A percentile compares a stretch with the other conserved stretches of the same genome.
phyloP scores from a whole-genome alignment of 2,888 invertebrate genomes.

The Nycteola revayana region DNA sequence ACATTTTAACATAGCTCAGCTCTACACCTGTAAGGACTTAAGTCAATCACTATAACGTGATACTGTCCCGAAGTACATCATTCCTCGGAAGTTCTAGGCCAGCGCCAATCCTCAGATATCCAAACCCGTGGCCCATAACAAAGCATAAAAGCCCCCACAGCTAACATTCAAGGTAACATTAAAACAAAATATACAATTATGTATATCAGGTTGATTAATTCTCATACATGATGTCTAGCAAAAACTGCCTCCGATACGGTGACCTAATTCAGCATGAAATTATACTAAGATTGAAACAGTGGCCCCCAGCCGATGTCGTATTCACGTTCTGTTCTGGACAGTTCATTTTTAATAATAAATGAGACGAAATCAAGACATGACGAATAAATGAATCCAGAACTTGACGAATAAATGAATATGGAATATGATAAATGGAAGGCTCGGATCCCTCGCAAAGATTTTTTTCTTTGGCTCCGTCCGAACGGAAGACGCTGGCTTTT shows the following conservation, averaged over 20 bases:
- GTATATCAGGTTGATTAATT: no score
- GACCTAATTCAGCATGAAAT: slow-evolving; percentile 76
- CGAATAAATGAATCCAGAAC: slow-evolving; percentile 83
- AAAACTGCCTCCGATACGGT: slow-evolving; percentile 38
- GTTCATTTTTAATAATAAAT: slow-evolving; percentile 84
- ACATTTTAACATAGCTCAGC: no score
- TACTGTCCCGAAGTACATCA: slow-evolving; percentile 64
- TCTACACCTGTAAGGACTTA: no score
- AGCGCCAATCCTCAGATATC: slow-evolving; percentile 52
- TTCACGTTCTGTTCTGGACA: slow-evolving; percentile 75
- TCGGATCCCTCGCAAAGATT: slow-evolving; percentile 79
- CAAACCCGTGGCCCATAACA: slow-evolving; percentile 50
- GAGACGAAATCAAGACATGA: slow-evolving; percentile 83
- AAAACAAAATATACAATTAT: slow-evolving; percentile 2
- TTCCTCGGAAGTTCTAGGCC: slow-evolving; percentile 43
- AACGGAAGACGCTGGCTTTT: slow-evolving; percentile 81
- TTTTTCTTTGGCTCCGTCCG: slow-evolving; percentile 78
- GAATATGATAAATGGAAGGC: slow-evolving; percentile 82
- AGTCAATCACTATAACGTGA: slow-evolving; percentile 43
- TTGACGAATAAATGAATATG: slow-evolving; percentile 83
- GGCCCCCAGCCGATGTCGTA: slow-evolving; percentile 68
- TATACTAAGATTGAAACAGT: slow-evolving; percentile 78
- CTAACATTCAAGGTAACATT: slow-evolving; percentile 5
- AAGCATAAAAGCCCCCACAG: slow-evolving; percentile 24
- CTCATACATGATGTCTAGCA: slow-evolving; percentile 17